These are phyloP conservation scores for Periophthalmus magnuspinnatus DNA, from an alignment of 2,797 vertebrate genomes.

Conservation along the genomic window DNA sequence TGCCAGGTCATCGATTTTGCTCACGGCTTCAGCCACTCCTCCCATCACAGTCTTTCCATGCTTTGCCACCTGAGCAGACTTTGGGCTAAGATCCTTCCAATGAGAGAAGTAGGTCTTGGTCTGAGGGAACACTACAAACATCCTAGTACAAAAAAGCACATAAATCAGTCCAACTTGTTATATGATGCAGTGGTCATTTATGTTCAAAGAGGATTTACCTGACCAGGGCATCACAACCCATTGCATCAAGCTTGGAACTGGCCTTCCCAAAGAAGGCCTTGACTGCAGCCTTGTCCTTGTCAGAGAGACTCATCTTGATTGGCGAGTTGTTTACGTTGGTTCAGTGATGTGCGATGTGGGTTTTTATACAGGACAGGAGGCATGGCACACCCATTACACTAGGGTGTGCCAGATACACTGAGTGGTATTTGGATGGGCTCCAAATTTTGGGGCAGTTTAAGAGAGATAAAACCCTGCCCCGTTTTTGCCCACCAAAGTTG, in stretches of 20 bases:
- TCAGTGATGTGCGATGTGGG: neutral
- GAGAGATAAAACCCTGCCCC: constrained; percentile 4
- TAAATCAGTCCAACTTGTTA: neutral
- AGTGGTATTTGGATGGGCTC: constrained; percentile 5
- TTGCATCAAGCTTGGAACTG: neutral
- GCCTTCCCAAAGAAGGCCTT: constrained; percentile 64
- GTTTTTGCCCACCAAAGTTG: neutral
- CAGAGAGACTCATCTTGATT: constrained; percentile 70
- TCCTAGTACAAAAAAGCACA: constrained; percentile 60
- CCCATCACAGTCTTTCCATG: constrained; percentile 72
- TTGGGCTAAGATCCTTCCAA: constrained; percentile 73
- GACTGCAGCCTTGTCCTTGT: constrained; percentile 74
- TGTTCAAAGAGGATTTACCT: constrained; percentile 58
- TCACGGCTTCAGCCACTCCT: constrained; percentile 64
- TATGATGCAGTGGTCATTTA: neutral
- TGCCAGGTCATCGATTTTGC: constrained; percentile 72
- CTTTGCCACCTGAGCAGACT: constrained; percentile 66
- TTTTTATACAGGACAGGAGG: neutral
- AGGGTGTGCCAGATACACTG: neutral
- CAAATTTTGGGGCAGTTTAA: constrained; percentile 1
- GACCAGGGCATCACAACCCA: constrained; percentile 69
- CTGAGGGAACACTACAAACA: constrained; percentile 74
- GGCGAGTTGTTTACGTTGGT: constrained; percentile 29
- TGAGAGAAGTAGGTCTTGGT: constrained; percentile 89
- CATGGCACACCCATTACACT: constrained; percentile 8